These are phyloP conservation scores for Melanotaenia trifasciata DNA, from an alignment of 2,797 vertebrate species.

Conservation along the genomic window DNA sequence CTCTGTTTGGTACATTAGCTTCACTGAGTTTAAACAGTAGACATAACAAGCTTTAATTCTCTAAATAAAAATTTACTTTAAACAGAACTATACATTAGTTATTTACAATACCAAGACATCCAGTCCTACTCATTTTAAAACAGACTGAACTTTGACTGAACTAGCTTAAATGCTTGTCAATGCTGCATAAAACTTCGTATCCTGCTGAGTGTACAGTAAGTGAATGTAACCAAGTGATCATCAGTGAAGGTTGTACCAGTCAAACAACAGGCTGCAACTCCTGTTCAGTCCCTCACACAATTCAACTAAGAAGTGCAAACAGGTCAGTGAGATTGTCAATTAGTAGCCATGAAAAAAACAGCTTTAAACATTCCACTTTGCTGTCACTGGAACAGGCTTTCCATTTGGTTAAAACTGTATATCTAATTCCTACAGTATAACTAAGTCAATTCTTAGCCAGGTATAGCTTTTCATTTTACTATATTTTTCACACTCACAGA, in stretches of 20 bases:
- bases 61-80: background rate
- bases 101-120: background rate
- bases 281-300: background rate
- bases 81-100: background rate
- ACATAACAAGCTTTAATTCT: background rate
- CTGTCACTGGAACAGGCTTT: background rate
- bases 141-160: background rate
- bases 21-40: constrained; percentile 9
- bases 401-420: no score
- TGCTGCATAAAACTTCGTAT: background rate
- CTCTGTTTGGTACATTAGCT: constrained; percentile 25
- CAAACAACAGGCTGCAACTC: background rate
- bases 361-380: constrained; percentile 1
- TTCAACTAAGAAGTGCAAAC: background rate
- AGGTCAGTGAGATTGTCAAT: constrained; percentile 6
- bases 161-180: background rate
- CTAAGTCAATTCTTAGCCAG: background rate
- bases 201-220: background rate
- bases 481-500: constrained; percentile 9
- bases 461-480: background rate
- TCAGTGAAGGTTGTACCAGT: background rate
- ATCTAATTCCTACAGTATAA: no score
- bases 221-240: background rate
- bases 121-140: background rate
- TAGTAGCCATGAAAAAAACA: background rate